Evolutionary conservation across 2,888 invertebrate genomes (phyloP).

Genomic region (Cosmorhoe ocellata): DNA sequence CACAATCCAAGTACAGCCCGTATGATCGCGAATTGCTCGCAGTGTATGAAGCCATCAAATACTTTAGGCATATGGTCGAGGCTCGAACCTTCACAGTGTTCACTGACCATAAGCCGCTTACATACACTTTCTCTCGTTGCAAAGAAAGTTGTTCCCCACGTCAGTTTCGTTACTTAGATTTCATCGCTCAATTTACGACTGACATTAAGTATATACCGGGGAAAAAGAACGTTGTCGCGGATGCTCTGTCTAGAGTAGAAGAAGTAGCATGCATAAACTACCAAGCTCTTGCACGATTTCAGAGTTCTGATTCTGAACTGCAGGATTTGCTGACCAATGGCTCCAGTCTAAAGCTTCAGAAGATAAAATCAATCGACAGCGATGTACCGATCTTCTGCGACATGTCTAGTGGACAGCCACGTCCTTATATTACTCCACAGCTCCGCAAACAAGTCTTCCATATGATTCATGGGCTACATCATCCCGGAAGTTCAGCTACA

Average conservation of each 20-base stretch:
- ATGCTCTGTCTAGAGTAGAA: neutral
- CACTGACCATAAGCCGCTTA: constrained; percentile 1
- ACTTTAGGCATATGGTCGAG: constrained; percentile 1
- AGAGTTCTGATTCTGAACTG: neutral
- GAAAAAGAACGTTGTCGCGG: neutral
- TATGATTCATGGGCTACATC: neutral
- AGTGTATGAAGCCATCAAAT: neutral
- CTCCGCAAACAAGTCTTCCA: neutral
- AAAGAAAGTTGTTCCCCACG: neutral
- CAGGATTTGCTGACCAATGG: neutral
- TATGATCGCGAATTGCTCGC: constrained; percentile 1
- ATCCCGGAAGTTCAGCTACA: neutral
- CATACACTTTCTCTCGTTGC: neutral
- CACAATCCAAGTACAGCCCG: neutral
- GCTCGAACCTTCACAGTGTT: neutral
- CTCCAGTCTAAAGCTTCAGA: neutral
- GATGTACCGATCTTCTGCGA: neutral
- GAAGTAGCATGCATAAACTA: neutral
- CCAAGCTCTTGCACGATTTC: neutral
- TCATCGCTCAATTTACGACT: neutral
- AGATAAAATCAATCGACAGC: neutral
- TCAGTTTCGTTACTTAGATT: neutral
- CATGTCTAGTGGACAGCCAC: neutral
- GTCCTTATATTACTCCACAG: neutral
- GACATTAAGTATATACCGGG: neutral